phyloP scores from a whole-genome alignment of 1,140 invertebrate species.

The Zaprionus gabonicus region DNA sequence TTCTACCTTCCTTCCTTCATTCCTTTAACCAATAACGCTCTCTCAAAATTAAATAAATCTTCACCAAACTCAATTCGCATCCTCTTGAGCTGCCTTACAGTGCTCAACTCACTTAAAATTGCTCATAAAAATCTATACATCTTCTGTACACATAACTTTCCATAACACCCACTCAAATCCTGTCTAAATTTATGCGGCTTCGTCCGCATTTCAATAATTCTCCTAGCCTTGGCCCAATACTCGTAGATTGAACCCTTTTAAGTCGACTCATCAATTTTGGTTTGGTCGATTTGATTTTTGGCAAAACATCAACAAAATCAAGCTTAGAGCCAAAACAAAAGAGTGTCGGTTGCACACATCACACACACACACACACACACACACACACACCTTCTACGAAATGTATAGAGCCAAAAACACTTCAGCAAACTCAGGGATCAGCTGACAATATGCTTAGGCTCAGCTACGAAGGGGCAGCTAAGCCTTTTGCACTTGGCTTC shows the following conservation, averaged over 20 bases:
- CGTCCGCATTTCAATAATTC: background rate
- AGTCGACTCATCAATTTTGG: slow-evolving; percentile 18
- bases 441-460: slow-evolving; percentile 53
- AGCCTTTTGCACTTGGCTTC: slow-evolving; percentile 55
- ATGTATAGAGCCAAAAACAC: background rate
- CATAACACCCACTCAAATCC: background rate
- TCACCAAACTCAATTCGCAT: background rate
- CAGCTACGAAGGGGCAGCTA: slow-evolving; percentile 17
- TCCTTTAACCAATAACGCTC: background rate
- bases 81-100: background rate
- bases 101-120: background rate
- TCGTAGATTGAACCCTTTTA: slow-evolving; percentile 8
- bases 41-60: background rate
- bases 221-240: background rate
- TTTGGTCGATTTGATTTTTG: slow-evolving; percentile 21
- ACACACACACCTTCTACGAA: background rate
- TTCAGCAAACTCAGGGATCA: slow-evolving; percentile 27
- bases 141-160: background rate
- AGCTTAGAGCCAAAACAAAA: slow-evolving; percentile 2
- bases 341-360: slow-evolving; percentile 9
- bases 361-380: background rate
- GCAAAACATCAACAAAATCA: slow-evolving; percentile 13
- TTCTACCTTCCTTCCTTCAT: too few species aligned
- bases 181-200: background rate
- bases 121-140: background rate